These are phyloP conservation scores for Sturnus vulgaris DNA, from an alignment of 2,113 vertebrate species.

Conservation along the genomic window DNA sequence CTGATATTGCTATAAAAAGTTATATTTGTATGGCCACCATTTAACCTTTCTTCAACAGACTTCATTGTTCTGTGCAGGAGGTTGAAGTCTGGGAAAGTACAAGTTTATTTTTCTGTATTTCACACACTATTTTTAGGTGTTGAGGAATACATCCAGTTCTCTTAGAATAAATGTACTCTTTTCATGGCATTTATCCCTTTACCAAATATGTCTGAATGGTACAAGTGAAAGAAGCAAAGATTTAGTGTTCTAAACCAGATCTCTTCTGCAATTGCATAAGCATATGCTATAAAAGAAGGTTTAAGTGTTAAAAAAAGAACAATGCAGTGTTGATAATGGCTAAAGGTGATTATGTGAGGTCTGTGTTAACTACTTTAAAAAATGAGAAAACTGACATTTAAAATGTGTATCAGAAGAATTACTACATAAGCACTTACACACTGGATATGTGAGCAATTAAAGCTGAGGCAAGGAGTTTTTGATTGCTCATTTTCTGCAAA, in stretches of 20 bases:
- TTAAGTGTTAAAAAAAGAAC: slow-evolving; percentile 19
- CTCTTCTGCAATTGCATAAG: neutral
- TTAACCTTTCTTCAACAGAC: neutral
- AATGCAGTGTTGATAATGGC: neutral
- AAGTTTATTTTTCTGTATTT: neutral
- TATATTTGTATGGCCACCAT: neutral
- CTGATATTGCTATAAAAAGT: neutral
- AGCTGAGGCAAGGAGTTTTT: slow-evolving; percentile 49
- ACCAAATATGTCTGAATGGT: neutral
- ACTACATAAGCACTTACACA: slow-evolving; percentile 37
- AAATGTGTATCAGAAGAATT: slow-evolving; percentile 47
- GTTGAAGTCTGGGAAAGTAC: neutral
- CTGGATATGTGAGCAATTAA: slow-evolving; percentile 46
- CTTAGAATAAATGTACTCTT: neutral
- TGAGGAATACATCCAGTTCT: neutral
- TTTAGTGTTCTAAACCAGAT: neutral
- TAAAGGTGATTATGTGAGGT: neutral
- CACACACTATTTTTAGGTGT: neutral
- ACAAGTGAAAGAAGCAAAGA: neutral
- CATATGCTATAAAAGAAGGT: neutral
- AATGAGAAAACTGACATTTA: slow-evolving; percentile 17
- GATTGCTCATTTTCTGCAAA: slow-evolving; percentile 59
- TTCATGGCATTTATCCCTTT: neutral
- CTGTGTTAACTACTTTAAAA: slow-evolving; percentile 49
- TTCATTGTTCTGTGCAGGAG: neutral